Evolutionary conservation across 2,797 vertebrate species (phyloP).

Genomic region (Diplodus puntazzo): DNA sequence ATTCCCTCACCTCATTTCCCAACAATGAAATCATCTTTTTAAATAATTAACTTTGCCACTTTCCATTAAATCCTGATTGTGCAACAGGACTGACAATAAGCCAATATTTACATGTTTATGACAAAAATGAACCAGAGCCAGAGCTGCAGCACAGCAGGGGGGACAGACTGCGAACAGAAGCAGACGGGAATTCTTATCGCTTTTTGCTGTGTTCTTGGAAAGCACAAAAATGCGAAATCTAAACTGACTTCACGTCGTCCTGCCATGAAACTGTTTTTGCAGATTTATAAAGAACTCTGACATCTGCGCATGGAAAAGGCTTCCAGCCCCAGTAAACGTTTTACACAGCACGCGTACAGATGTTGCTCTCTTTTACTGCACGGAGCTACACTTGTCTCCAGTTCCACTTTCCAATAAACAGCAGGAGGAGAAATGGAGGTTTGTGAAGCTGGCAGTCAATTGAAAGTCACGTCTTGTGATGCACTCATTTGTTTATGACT

Average conservation of each 20-base stretch:
- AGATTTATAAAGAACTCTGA: constrained; percentile 7
- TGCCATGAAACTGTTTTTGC: not conserved
- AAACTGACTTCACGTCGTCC: not conserved
- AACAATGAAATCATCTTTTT: constrained; percentile 15
- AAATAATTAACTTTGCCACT: not conserved
- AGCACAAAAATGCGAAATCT: not conserved
- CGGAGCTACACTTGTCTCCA: not conserved
- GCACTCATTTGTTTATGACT: not conserved
- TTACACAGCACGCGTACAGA: not conserved
- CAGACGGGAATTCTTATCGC: not conserved
- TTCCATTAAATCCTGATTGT: not conserved
- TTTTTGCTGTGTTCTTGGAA: constrained; percentile 1
- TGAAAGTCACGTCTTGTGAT: not conserved
- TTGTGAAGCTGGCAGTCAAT: not conserved
- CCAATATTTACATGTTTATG: constrained; percentile 5
- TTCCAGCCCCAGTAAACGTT: not conserved
- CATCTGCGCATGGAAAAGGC: not conserved
- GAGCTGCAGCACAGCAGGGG: not conserved
- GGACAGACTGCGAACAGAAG: not conserved
- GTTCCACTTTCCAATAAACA: not conserved
- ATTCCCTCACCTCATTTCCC: constrained; percentile 14
- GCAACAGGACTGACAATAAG: constrained; percentile 5
- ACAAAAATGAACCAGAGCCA: constrained; percentile 7
- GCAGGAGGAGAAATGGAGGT: not conserved
- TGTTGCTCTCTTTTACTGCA: not conserved